Base-by-base conservation (phyloP, 2,888 invertebrate species). In the Ganaspis brasiliensis region DNA sequence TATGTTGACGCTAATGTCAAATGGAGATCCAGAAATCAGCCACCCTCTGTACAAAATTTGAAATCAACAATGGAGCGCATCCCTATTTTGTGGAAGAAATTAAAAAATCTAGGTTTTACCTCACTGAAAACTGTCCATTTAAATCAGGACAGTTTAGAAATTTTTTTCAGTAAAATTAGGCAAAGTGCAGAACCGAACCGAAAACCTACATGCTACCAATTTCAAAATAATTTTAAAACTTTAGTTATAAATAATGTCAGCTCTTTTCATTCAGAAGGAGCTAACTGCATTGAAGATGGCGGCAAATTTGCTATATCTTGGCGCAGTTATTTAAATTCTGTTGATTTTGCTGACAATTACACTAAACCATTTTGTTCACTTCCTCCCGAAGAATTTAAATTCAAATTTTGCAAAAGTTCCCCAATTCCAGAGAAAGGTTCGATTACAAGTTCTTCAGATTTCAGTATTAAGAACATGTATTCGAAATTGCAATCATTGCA, bases 81-180 rank as follows among this genome's bases (percentile, higher is more conserved):
- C 8, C 35, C 5, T 35, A 6, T n/a, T 8, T 8, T 61, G 24
- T 61, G 37, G 31, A 61, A 31, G 12, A 57, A 57, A 19, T n/a
- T 57, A 9, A 21, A 57, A 57, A n/a, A n/a, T 19, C 21, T 57
- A 16, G 57, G 57, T 1, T 57, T 57, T 16, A 1, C 8, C 0
- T 16, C 10, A 9, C n/a, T 57, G n/a, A 57, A 57, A 61, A n/a
- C 61, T 24, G 35, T 6, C 6, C 57, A 24, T 9, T 24, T 57
- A 57, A 61, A 61, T 61, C 61, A 26, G 31, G 61, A 61, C 12
- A 26, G 26, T 26, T n/a, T 61, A 12, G 31, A 61, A 26, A 26
- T 26, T 16, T 61, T 61, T 26, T 61, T 61, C 16, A 14, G 12
- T 3, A 26, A 1, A 35, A 61, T 61, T 37, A 6, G 61, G 14